phyloP scores from a whole-genome alignment of 2,113 vertebrate species.

The Heloderma charlesbogerti region DNA sequence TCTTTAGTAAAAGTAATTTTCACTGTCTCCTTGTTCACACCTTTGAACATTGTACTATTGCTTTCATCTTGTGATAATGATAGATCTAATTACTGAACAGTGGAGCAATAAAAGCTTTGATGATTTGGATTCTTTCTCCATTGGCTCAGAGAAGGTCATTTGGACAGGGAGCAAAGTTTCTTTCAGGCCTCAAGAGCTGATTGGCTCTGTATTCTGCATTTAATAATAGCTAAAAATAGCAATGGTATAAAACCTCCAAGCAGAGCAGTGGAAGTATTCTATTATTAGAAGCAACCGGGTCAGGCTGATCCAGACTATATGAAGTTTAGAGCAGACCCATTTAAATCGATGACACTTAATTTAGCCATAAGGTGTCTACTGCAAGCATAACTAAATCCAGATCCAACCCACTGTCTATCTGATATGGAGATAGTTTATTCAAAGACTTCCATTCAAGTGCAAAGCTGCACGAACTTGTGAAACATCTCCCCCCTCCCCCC shows the following conservation, averaged over 20 bases:
- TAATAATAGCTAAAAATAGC: constrained; percentile 70
- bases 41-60: accelerated
- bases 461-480: not conserved
- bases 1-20: constrained; percentile 8
- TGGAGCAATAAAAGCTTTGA: not conserved
- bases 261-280: constrained; percentile 37
- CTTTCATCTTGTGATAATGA: not conserved
- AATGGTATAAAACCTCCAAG: constrained; percentile 37
- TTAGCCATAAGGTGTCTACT: no score
- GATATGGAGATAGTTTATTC: not conserved
- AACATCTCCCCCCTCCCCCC: no score
- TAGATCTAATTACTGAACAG: not conserved
- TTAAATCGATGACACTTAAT: no score
- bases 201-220: not conserved
- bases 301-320: constrained; percentile 18
- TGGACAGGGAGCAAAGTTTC: constrained; percentile 44
- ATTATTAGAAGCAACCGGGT: not conserved
- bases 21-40: accelerated
- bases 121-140: constrained; percentile 42
- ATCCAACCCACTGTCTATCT: not conserved
- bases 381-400: no score
- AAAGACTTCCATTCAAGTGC: not conserved
- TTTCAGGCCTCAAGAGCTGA: constrained; percentile 19
- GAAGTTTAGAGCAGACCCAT: no score
- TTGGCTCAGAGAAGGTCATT: constrained; percentile 49